Evolutionary conservation across 2,113 vertebrate genomes (phyloP), one percentile per base, ranked within the genome.

Genomic region (Albula goreensis): DNA sequence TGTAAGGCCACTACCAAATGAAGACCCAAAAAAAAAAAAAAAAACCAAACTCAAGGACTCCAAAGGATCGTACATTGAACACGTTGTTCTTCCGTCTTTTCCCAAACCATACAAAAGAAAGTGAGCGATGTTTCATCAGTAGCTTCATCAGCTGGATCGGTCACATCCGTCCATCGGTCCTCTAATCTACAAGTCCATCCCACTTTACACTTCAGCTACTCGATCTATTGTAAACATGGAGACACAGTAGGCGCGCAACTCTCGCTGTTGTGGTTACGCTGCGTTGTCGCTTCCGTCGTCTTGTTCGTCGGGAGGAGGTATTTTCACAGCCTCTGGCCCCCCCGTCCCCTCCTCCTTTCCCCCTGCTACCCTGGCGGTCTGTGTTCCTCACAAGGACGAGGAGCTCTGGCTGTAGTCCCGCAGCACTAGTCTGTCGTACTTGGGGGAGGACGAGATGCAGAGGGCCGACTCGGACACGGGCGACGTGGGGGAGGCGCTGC

Each of bases 401-500:
- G 98, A 99, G 92, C 98, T 99, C 96, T 99, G 98, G 90, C 97
- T 96, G 94, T 99, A 99, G 95, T 99, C 97, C 95, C 98, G 95
- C 91, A 99, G 96, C 86, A 97, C 95, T 63, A 99, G 96, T 4
- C 96, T 96, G 93, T 97, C 97, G 2, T 98, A 99, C 87, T 97
- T 97, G 57, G 97, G 97, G 0, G 97, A 98, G 0, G 98, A 97
- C 0, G 98, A 97, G 85, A 96, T 96, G 89, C 96, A 97, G 19
- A 96, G 97, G 77, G 95, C 97, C 48, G 96, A 93, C 94, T 97
- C 95, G 0, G 97, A 97, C 86, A 94, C 92, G 0, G 96, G 94
- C 77, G 98, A 99, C 89, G 95, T 94, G 66, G 96, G 96, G 8
- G 97, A 97, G 57, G 95, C 94, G 48, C 98, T 97, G 85, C 96